phyloP scores from a whole-genome alignment of 2,888 invertebrate species.

The Spilarctia lutea region DNA sequence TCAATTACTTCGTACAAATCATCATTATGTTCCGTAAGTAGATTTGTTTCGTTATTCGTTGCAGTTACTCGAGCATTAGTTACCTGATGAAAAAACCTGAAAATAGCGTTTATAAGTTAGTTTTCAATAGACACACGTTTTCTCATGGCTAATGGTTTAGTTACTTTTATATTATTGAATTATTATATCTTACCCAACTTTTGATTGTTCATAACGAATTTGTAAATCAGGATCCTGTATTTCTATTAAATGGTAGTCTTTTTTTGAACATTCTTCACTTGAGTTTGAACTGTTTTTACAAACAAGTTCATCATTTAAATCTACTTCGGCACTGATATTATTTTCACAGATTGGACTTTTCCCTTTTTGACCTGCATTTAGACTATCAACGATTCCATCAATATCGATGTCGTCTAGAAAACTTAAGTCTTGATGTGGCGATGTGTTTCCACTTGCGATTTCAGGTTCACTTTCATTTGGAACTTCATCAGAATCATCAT shows the following conservation, averaged over 20 bases:
- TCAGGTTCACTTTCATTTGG: conserved; percentile 30
- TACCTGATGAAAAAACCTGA: conserved; percentile 3
- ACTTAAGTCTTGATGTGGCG: conserved; percentile 61
- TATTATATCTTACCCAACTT: conserved; percentile 8
- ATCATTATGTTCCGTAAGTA: conserved; percentile 5
- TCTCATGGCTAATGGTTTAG: background rate
- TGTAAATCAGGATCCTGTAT: background rate
- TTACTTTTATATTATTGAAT: background rate
- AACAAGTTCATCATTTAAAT: background rate
- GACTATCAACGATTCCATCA: conserved; percentile 71
- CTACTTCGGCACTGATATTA: background rate
- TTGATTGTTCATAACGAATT: background rate
- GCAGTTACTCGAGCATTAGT: background rate
- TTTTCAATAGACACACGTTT: background rate
- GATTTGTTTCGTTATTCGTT: background rate
- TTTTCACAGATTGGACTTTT: conserved; percentile 10
- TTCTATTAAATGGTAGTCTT: background rate
- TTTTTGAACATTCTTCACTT: background rate
- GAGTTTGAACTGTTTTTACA: background rate
- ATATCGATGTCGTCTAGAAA: conserved; percentile 75
- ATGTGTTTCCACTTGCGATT: conserved; percentile 29
- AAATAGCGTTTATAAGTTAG: background rate
- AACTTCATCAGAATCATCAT: conserved; percentile 40
- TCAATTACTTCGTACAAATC: conserved; percentile 28
- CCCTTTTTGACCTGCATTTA: conserved; percentile 40